These are phyloP conservation scores for Knipowitschia caucasica DNA, from an alignment of 2,797 vertebrate species.

Conservation along the genomic window DNA sequence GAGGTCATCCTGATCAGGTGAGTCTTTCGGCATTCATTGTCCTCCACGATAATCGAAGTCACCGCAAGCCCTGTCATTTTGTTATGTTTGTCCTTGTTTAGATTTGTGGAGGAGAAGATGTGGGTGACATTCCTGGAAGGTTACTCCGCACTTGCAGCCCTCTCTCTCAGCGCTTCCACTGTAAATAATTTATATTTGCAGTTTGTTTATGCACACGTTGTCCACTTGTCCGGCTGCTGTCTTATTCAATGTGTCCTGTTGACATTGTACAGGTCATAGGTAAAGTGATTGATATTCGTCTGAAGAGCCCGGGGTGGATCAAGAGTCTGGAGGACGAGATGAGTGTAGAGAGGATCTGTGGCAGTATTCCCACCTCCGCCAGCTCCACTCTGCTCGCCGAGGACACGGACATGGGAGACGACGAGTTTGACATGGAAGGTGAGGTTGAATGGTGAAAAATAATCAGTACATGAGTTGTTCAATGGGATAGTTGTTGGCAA, in stretches of 20 bases:
- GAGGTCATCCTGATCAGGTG: slow-evolving; percentile 97
- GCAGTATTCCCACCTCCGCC: slow-evolving; percentile 85
- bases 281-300: slow-evolving; percentile 83
- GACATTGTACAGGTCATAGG: slow-evolving; percentile 80
- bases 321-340: slow-evolving; percentile 94
- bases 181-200: slow-evolving; percentile 54
- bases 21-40: slow-evolving; percentile 13
- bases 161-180: slow-evolving; percentile 81
- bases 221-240: not conserved
- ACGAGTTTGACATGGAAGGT: slow-evolving; percentile 99
- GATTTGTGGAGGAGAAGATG: slow-evolving; percentile 99
- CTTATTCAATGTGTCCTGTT: not conserved
- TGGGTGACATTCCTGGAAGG: slow-evolving; percentile 98
- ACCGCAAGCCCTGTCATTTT: slow-evolving; percentile 8
- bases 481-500: no score
- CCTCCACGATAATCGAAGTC: not conserved
- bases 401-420: slow-evolving; percentile 87
- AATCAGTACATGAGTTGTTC: no score
- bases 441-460: not conserved
- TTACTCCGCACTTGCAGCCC: slow-evolving; percentile 89
- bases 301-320: slow-evolving; percentile 95
- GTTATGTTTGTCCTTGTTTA: slow-evolving; percentile 48
- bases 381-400: slow-evolving; percentile 96
- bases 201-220: not conserved
- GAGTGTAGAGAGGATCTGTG: slow-evolving; percentile 88